Conservation (phyloP, 2,113 vertebrate genomes). For the Dipodomys merriami region DNA sequence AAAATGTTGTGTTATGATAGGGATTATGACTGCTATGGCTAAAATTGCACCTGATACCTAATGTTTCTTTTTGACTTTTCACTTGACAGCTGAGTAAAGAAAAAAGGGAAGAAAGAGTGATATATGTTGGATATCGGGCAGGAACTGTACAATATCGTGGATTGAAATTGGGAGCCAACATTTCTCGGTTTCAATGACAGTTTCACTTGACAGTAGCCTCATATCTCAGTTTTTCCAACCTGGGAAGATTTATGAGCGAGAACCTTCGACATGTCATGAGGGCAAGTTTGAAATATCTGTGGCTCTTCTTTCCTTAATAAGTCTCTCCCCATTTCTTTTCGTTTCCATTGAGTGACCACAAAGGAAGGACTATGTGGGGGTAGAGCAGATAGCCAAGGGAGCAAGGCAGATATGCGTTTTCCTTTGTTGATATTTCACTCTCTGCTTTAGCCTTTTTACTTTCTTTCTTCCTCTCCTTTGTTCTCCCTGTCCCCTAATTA, state of each 20-base stretch:
- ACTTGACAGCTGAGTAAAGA: constrained; percentile 5
- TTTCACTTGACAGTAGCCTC: constrained; percentile 27
- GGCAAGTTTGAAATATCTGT: constrained; percentile 50
- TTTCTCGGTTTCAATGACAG: constrained; percentile 36
- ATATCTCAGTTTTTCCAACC: constrained; percentile 23
- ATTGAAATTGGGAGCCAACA: constrained; percentile 38
- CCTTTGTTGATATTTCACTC: neutral
- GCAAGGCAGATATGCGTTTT: neutral
- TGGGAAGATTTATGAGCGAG: constrained; percentile 39
- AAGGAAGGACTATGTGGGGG: no score
- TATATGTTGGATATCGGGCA: constrained; percentile 1
- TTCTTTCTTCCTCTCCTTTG: neutral
- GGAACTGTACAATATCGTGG: neutral
- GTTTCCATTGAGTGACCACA: neutral
- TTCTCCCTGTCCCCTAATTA: neutral
- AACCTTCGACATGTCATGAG: neutral
- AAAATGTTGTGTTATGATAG: neutral
- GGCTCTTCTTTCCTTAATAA: neutral
- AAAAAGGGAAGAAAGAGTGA: constrained; percentile 4
- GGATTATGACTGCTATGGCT: constrained; percentile 39
- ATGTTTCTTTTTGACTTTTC: constrained; percentile 55
- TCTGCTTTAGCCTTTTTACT: neutral
- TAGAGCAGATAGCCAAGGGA: accelerated
- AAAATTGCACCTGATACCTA: constrained; percentile 17
- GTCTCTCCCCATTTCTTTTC: neutral